These are phyloP conservation scores for Puffinus mauretanicus DNA, from an alignment of 2,113 vertebrate genomes.

Conservation along the genomic window DNA sequence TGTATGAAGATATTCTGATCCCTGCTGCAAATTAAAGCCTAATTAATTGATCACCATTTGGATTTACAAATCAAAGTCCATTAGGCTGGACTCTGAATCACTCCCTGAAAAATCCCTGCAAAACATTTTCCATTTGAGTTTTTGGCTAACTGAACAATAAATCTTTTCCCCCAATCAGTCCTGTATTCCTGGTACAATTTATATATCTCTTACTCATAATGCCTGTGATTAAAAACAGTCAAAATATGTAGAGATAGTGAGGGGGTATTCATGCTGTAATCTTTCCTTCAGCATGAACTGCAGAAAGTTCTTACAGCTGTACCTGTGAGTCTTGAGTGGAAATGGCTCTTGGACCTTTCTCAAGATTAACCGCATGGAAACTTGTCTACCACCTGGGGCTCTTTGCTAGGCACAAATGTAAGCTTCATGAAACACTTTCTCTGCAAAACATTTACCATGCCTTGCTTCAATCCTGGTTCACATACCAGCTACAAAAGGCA, in stretches of 20 bases:
- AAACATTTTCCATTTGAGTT: background rate
- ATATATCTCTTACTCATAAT: background rate
- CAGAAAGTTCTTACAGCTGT: background rate
- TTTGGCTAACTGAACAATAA: background rate
- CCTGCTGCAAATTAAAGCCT: background rate
- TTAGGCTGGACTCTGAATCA: background rate
- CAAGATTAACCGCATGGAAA: background rate
- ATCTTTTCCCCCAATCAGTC: background rate
- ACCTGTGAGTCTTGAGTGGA: background rate
- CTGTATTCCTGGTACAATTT: background rate
- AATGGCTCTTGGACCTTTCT: background rate
- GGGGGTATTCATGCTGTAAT: background rate
- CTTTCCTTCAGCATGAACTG: background rate
- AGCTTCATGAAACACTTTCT: background rate
- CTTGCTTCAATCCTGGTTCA: background rate
- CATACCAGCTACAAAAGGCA: background rate
- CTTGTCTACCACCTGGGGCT: background rate
- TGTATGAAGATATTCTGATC: background rate
- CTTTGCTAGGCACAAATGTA: background rate
- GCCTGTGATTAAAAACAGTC: background rate
- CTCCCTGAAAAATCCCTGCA: background rate
- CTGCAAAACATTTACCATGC: background rate
- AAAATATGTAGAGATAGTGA: fast-evolving
- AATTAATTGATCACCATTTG: background rate
- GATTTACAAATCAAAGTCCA: background rate